These are phyloP conservation scores for Acrocephalus scirpaceus DNA, from an alignment of 2,797 vertebrate genomes.

Conservation along the genomic window DNA sequence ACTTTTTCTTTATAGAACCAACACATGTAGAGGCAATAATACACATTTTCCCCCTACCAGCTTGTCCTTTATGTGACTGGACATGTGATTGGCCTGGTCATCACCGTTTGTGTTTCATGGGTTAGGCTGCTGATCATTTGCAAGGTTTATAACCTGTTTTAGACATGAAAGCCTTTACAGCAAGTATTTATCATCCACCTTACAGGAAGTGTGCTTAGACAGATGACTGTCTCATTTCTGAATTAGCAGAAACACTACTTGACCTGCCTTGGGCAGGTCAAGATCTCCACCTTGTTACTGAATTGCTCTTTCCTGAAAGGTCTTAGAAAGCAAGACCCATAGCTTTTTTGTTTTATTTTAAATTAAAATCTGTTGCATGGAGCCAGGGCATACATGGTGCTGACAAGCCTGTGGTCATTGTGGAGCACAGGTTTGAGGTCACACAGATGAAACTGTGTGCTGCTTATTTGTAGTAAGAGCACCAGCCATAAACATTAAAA, in stretches of 20 bases:
- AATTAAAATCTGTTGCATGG: neutral
- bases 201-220: neutral
- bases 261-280: neutral
- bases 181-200: neutral
- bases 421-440: neutral
- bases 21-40: neutral
- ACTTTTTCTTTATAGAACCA: neutral
- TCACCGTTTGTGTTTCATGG: neutral
- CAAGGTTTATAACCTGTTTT: neutral
- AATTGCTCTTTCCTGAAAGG: neutral
- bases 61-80: neutral
- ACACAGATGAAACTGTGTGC: neutral
- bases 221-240: neutral
- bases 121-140: neutral
- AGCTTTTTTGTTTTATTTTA: neutral
- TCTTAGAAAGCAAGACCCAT: neutral
- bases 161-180: neutral
- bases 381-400: rapidly evolving
- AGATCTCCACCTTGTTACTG: neutral
- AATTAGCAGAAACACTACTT: neutral
- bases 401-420: neutral
- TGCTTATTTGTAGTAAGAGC: neutral
- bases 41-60: neutral
- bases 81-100: neutral
- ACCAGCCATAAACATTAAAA: neutral